A percentile compares a stretch with the other conserved stretches of the same genome.
phyloP scores from a whole-genome alignment of 2,888 invertebrate species.

The Thymelicus acteon region DNA sequence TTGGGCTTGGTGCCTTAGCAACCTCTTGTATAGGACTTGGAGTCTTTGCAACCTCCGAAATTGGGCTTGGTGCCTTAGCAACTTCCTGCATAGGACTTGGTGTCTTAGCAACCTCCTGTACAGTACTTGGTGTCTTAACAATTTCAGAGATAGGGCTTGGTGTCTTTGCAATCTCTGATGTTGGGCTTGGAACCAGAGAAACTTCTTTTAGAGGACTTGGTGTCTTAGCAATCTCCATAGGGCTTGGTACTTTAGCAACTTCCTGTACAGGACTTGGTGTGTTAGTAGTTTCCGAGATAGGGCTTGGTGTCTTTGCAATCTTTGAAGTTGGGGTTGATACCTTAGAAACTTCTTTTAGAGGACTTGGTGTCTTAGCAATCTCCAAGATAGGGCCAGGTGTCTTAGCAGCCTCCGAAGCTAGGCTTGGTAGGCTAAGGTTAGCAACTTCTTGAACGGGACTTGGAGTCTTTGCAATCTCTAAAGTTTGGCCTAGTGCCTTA shows the following conservation, averaged over 20 bases:
- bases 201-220: constrained; percentile 22
- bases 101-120: neutral
- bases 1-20: neutral
- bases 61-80: neutral
- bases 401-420: neutral
- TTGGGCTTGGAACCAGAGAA: constrained; percentile 21
- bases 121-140: neutral
- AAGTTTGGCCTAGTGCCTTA: neutral
- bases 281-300: neutral
- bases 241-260: constrained; percentile 1
- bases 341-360: constrained; percentile 16
- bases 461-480: too few relatives aligned
- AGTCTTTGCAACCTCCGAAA: neutral
- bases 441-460: too few relatives aligned
- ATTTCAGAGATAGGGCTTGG: neutral
- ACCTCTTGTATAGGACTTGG: neutral
- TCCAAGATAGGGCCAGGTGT: too few relatives aligned
- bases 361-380: constrained; percentile 2
- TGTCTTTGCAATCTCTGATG: neutral
- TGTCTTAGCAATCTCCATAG: neutral
- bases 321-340: neutral
- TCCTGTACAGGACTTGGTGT: neutral
- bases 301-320: neutral
- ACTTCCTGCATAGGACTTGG: neutral
- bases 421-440: too few relatives aligned